A percentile compares a stretch with the other conserved stretches of the same genome.
phyloP scores from a whole-genome alignment of 2,113 vertebrate genomes.

The Seriola quinqueradiata region DNA sequence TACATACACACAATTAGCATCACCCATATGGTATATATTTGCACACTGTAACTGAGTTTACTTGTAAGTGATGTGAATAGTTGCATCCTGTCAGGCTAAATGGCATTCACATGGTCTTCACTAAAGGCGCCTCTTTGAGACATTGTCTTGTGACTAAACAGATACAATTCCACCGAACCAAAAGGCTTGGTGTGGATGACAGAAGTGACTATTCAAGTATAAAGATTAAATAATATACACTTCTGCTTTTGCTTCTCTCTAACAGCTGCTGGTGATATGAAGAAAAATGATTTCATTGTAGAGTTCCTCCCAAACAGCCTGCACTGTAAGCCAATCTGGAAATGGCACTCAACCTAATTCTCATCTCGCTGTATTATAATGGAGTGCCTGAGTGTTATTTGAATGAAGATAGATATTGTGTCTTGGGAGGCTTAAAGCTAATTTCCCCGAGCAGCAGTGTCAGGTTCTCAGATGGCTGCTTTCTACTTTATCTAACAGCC shows the following conservation, averaged over 20 bases:
- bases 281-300: conserved; percentile 60
- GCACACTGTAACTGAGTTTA: conserved; percentile 39
- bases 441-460: conserved; percentile 64
- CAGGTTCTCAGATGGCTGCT: conserved; percentile 59
- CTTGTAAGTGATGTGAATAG: conserved; percentile 54
- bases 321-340: conserved; percentile 60
- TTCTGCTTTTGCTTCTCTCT: conserved; percentile 26
- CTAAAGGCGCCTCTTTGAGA: conserved; percentile 56
- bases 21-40: conserved; percentile 37
- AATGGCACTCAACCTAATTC: conserved; percentile 60
- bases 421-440: conserved; percentile 59
- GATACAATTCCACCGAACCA: conserved; percentile 41
- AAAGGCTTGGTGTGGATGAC: conserved; percentile 30
- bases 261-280: conserved; percentile 62
- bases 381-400: conserved; percentile 54
- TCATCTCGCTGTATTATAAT: conserved; percentile 49
- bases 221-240: conserved; percentile 47
- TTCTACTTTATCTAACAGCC: conserved; percentile 58
- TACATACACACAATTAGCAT: conserved; percentile 4
- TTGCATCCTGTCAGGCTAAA: conserved; percentile 53
- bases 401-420: conserved; percentile 70
- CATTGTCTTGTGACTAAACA: conserved; percentile 63
- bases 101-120: conserved; percentile 60
- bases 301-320: conserved; percentile 39
- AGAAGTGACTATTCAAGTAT: conserved; percentile 46